Evolutionary conservation across 2,113 vertebrate species (phyloP).

Genomic region (Mus pahari): DNA sequence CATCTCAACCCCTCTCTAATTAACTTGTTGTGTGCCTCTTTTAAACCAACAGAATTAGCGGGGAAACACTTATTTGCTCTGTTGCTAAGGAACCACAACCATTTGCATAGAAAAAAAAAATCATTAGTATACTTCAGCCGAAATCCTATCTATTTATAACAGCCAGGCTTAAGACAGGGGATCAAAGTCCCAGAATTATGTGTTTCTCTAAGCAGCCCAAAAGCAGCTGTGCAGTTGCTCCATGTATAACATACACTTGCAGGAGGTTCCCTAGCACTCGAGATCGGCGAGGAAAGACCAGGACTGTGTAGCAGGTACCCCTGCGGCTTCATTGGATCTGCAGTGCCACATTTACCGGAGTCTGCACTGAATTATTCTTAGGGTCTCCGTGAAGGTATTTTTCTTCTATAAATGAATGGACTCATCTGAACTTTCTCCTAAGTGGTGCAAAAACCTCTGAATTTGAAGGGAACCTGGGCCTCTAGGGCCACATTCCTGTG

Average conservation of each 20-base stretch:
- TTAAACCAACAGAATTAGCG: constrained; percentile 88
- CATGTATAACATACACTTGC: not conserved
- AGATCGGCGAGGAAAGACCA: not conserved
- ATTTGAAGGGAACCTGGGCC: not conserved
- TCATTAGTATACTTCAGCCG: constrained; percentile 85
- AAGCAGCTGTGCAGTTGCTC: constrained; percentile 56
- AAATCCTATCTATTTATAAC: constrained; percentile 86
- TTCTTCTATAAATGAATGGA: not conserved
- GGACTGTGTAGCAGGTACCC: too few species aligned
- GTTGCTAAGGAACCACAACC: constrained; percentile 87
- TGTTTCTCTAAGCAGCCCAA: constrained; percentile 73
- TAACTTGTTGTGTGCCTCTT: constrained; percentile 88
- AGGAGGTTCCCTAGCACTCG: not conserved
- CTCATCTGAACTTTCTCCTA: not conserved
- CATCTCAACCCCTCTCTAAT: constrained; percentile 89
- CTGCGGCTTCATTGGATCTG: not conserved
- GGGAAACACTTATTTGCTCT: constrained; percentile 87
- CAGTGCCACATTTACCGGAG: not conserved
- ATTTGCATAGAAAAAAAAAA: constrained; percentile 88
- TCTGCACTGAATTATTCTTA: not conserved
- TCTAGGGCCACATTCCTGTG: not conserved
- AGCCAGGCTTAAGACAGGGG: constrained; percentile 84
- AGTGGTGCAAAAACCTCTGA: not conserved
- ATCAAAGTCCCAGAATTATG: constrained; percentile 83
- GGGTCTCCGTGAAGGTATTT: not conserved